These are phyloP conservation scores for Catharus ustulatus DNA, from an alignment of 2,797 vertebrate species.

Conservation along the genomic window DNA sequence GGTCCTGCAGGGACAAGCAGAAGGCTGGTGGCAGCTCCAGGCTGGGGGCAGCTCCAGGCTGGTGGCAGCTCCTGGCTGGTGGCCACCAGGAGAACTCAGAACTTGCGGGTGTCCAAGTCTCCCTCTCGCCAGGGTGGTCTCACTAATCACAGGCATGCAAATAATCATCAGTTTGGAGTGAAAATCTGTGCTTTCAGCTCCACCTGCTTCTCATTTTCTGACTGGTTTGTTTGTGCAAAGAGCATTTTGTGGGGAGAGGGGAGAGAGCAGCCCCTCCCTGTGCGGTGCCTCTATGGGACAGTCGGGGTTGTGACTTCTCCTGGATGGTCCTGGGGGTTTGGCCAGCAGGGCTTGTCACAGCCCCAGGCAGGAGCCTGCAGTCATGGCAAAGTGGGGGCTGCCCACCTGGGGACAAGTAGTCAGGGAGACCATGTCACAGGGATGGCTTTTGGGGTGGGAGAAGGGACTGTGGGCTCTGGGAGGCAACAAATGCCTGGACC, in stretches of 20 bases:
- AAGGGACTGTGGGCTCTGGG: background rate
- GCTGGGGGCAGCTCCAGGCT: background rate
- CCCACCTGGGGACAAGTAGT: background rate
- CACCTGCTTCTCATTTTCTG: background rate
- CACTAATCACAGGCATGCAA: background rate
- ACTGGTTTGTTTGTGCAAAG: background rate
- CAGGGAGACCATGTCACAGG: rapidly evolving
- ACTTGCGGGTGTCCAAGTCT: too few species aligned
- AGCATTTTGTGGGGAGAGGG: background rate
- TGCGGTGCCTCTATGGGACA: rapidly evolving
- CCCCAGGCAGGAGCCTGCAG: background rate
- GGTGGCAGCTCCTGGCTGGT: background rate
- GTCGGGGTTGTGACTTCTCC: rapidly evolving
- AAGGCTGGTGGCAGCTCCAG: background rate
- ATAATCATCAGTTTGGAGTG: background rate
- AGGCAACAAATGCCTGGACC: background rate
- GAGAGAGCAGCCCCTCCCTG: background rate
- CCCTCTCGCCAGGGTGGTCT: background rate
- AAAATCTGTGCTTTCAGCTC: background rate
- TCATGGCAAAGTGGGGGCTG: background rate
- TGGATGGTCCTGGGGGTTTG: background rate
- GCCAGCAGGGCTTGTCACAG: background rate
- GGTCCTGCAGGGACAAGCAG: background rate
- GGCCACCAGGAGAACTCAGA: background rate
- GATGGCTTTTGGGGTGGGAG: background rate